Base-by-base conservation (phyloP, 2,113 vertebrate species). In the Aptenodytes patagonicus region DNA sequence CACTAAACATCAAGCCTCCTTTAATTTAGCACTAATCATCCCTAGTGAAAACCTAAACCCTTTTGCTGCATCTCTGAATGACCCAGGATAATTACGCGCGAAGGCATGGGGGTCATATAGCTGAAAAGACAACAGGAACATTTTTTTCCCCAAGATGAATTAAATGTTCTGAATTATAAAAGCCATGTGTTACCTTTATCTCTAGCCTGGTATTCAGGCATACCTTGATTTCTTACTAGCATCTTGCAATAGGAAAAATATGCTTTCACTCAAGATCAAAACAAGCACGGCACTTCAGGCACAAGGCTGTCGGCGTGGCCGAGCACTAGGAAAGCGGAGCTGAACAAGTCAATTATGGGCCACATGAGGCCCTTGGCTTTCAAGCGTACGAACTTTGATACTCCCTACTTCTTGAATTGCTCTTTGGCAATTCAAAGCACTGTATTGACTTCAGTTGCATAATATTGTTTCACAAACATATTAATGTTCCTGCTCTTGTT, bases 381-480 rank as follows among this genome's bases (percentile, higher is more conserved):
- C 42, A 61, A 65, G 34, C 3, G 1, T 7, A 49, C 1, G 13
- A 88, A 77, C 70, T 81, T 78, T 44, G 60, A 49, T 83, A 93
- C 46, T 55, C 60, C 25, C 76, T 40, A 16, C 31, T 55, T 49
- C 65, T 78, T 72, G 64, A 44, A 52, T 29, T 64, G 83, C 40
- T 83, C 68, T 51, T 76, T 83, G 77, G 77, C 77, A 89, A 80
- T 36, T 44, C 54, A 60, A 89, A 86, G 55, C 44, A n/a, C 60
- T n/a, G 15, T 42, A 47, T 38, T 65, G 54, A 86, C 54, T 92
- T 69, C 24, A 49, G 32, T 95, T 92, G 71, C 89, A 49, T 49
- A 83, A 95, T 38, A 25, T 2, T 40, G 31, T 92, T 95, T 92
- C 92, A 83, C 55, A 95, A 87, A 83, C 28, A 60, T 57, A 61